Base-by-base conservation (phyloP, 2,797 vertebrate genomes). In the Tachyglossus aculeatus region DNA sequence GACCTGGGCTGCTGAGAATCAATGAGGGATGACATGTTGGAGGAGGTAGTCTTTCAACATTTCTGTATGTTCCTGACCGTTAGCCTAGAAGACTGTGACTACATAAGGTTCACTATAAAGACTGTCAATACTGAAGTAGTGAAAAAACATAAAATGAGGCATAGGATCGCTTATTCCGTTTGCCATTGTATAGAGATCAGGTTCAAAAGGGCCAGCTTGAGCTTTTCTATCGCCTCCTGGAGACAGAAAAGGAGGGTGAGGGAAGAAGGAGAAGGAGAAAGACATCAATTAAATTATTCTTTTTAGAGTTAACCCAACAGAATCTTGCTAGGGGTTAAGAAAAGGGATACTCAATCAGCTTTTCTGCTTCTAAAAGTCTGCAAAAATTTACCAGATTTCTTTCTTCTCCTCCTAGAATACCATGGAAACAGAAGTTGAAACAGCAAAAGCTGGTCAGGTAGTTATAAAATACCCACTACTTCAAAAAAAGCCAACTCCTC, bases 371-470 rank as follows among this genome's bases (percentile, higher is more conserved):
- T 45, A 54, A 39, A 53, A 56, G 50, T 21, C 29, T 9, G 4
- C 7, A 12, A n/a, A 24, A 32, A 27, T 10, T n/a, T 61, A 47
- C 64, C 31, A 66, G 63, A 50, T 73, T 64, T 63, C 74, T 77
- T 72, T 69, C 55, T 87, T 83, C 71, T 76, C 72, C 72, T 67
- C 68, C 85, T 65, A 62, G 78, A 81, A 64, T 75, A 50, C 71
- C 75, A 70, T 62, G 68, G 69, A 81, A 81, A 87, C 82, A 88
- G 83, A 83, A 72, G 69, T 70, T 71, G 61, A 64, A 54, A 83
- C 53, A 76, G 53, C 38, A 86, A 73, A 86, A 89, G 65, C 69
- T 53, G 71, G 63, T 51, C 77, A 66, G 65, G 66, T 15, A 72
- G 34, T 81, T 80, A 83, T 61, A 73, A 82, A 78, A 74, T 58